A percentile compares a stretch with the other conserved stretches of the same genome.
phyloP scores from a whole-genome alignment of 1,140 invertebrate species.

The Radopholus similis region DNA sequence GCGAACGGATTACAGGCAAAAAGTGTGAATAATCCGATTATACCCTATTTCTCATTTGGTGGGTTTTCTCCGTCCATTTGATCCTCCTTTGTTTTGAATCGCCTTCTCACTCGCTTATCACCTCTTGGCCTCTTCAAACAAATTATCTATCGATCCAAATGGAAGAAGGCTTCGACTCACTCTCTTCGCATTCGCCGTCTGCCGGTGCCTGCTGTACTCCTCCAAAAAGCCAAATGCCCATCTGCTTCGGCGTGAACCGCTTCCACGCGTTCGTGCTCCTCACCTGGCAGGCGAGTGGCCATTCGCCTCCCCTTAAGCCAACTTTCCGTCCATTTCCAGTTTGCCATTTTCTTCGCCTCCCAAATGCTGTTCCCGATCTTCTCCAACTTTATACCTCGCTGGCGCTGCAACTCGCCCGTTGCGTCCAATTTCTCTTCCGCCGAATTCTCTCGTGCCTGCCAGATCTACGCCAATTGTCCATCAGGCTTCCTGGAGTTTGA shows the following conservation, averaged over 20 bases:
- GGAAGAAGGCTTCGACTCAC: not conserved
- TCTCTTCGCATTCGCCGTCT: not conserved
- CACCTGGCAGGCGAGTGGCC: too few species aligned
- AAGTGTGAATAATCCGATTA: too few species aligned
- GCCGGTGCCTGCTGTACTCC: not conserved
- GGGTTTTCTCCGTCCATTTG: too few species aligned
- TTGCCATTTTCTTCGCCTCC: slow-evolving; percentile 54
- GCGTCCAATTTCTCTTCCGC: slow-evolving; percentile 41
- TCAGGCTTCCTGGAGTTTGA: not conserved
- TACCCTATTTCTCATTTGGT: too few species aligned
- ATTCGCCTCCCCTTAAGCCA: too few species aligned
- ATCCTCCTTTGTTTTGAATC: not conserved
- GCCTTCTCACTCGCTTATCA: not conserved
- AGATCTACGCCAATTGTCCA: slow-evolving; percentile 32
- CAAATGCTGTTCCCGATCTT: slow-evolving; percentile 57
- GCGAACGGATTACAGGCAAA: too few species aligned
- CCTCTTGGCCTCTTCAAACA: too few species aligned
- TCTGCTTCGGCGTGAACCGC: slow-evolving; percentile 50
- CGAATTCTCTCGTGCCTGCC: slow-evolving; percentile 14
- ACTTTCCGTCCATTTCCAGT: too few species aligned
- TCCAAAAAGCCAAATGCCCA: not conserved
- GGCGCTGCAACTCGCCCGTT: slow-evolving; percentile 45
- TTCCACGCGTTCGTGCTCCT: slow-evolving; percentile 51
- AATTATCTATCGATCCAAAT: too few species aligned
- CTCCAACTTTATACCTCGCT: slow-evolving; percentile 53